phyloP scores from a whole-genome alignment of 2,797 vertebrate species.

The Diplodus sargus region DNA sequence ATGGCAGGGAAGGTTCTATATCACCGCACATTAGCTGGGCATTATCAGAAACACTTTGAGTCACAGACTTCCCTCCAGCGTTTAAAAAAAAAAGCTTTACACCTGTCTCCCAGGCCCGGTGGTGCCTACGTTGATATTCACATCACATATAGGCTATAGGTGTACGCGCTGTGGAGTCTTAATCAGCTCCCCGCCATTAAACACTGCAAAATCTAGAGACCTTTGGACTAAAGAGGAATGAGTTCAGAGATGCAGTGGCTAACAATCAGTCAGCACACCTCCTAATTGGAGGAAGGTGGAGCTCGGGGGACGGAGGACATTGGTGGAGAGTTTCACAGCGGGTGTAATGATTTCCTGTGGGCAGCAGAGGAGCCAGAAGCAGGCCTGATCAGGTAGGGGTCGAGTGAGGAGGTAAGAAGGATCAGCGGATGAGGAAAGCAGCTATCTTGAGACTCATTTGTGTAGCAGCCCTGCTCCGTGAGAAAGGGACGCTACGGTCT shows the following conservation, averaged over 20 bases:
- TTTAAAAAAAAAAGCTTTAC: slow-evolving; percentile 2
- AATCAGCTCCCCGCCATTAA: slow-evolving; percentile 33
- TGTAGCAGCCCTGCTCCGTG: slow-evolving; percentile 33
- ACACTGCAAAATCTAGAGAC: slow-evolving; percentile 5
- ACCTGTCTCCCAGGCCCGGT: slow-evolving; percentile 1
- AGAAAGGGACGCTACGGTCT: slow-evolving; percentile 20
- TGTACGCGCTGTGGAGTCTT: not conserved
- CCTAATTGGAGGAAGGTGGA: slow-evolving; percentile 64
- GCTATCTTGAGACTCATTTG: slow-evolving; percentile 70
- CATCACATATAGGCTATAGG: not conserved
- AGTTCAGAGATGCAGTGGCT: slow-evolving; percentile 34
- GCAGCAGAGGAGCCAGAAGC: slow-evolving; percentile 48
- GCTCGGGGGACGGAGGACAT: slow-evolving; percentile 61
- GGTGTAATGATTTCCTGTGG: slow-evolving; percentile 75
- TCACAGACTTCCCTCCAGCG: not conserved
- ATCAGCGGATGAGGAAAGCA: slow-evolving; percentile 50
- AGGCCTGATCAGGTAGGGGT: slow-evolving; percentile 47
- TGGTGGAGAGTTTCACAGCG: slow-evolving; percentile 53
- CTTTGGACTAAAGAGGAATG: slow-evolving; percentile 27
- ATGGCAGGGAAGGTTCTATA: slow-evolving; percentile 35
- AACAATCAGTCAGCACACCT: slow-evolving; percentile 30
- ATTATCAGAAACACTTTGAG: slow-evolving; percentile 32
- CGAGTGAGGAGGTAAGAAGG: slow-evolving; percentile 29
- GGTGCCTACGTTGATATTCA: slow-evolving; percentile 7
- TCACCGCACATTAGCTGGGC: slow-evolving; percentile 41